Percentiles rank a stretch among this genome's conserved stretches.
Evolutionary conservation across 37 sponge, comb jelly and placozoan species (phyloP).

Genomic region (Oopsacas minuta): DNA sequence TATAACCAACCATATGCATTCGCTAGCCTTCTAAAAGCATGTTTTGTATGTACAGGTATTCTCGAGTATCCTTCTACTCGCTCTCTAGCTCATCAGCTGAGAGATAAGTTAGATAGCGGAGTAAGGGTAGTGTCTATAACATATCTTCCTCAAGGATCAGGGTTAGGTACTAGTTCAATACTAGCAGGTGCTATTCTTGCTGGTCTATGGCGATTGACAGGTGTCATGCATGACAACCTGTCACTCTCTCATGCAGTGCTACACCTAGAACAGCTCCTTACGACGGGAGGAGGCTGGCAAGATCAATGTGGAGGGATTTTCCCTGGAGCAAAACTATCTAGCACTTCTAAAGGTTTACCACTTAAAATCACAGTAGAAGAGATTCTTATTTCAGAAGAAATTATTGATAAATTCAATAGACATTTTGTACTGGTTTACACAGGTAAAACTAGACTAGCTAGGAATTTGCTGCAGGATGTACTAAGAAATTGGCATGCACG

Average conservation of each 20-base stretch:
- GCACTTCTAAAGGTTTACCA: slow-evolving; percentile 23
- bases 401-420: slow-evolving; percentile 32
- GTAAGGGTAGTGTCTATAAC: slow-evolving; percentile 41
- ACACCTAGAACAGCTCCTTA: slow-evolving; percentile 65
- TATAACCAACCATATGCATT: slow-evolving; percentile 67
- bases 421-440: slow-evolving; percentile 62
- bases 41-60: slow-evolving; percentile 53
- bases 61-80: slow-evolving; percentile 44
- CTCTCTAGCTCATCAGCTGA: slow-evolving; percentile 45
- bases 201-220: slow-evolving; percentile 45
- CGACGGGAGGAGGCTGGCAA: slow-evolving; percentile 84
- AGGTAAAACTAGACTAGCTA: slow-evolving; percentile 65
- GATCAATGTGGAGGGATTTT: slow-evolving; percentile 74
- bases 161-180: slow-evolving; percentile 68
- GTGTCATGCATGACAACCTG: slow-evolving; percentile 26
- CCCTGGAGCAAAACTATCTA: slow-evolving; percentile 51
- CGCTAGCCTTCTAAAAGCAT: slow-evolving; percentile 58
- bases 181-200: slow-evolving; percentile 56
- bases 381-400: slow-evolving; percentile 20
- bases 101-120: slow-evolving; percentile 42
- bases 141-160: slow-evolving; percentile 60
- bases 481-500: slow-evolving; percentile 64
- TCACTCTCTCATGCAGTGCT: slow-evolving; percentile 65
- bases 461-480: slow-evolving; percentile 79
- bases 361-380: slow-evolving; percentile 3